Evolutionary conservation across 2,797 vertebrate species (phyloP), one percentile per base, ranked within the genome.

Genomic region (Alcedo atthis): DNA sequence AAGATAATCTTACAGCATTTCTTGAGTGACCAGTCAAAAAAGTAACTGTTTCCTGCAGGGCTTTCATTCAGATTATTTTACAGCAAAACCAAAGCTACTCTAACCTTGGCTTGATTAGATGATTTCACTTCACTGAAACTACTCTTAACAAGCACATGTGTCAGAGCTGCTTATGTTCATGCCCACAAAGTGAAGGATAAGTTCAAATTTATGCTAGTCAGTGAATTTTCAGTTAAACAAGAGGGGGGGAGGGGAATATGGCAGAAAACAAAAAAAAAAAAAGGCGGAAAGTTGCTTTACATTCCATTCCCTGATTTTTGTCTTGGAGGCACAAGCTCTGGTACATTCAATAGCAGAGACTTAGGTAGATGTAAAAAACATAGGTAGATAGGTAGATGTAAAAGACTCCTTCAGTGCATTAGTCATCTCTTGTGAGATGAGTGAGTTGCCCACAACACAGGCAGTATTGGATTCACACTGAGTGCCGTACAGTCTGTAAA

Each of bases 101-200:
- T n/a, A 58, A 33, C 59, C 35, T 63, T 81, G 45, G 43, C 30
- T 77, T 67, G 42, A 93, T 81, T 46, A 81, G 45, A 48, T 85
- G 35, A 83, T 89, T 89, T 81, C 37, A 82, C 54, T 54, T 80
- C 67, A 62, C 11, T 58, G 46, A 57, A 76, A 32, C 48, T 35
- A 37, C 5, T 22, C 54, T 71, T 74, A 66, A 51, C 30, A 80
- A 73, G 35, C 8, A 43, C 9, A 5, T 22, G 21, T 73, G 28
- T 75, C 77, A 70, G 54, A 45, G 20, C 46, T 82, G 45, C 45
- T 92, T 77, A 81, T 43, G 35, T 84, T 92, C 63, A 74, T 78
- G 21, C 15, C 37, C 24, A 51, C 30, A 55, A 86, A 91, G 37
- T 63, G 40, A 62, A 87, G 49, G 82, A 48, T 53, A 73, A 85